Evolutionary conservation across 2,888 invertebrate species (phyloP).

Genomic region (Platycheirus rosarum): DNA sequence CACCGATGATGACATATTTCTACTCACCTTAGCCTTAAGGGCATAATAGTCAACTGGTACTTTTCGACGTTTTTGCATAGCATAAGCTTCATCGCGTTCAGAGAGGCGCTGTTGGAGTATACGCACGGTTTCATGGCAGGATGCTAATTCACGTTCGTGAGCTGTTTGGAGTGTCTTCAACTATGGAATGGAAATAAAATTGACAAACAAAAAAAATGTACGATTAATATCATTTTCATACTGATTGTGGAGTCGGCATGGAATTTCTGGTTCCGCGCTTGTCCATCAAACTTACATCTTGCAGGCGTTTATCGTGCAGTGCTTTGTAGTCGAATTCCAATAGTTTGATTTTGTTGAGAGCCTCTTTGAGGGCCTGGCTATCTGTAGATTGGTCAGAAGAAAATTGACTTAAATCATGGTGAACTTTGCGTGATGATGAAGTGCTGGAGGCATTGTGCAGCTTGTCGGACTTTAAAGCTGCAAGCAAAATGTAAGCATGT

Average conservation of each 20-base stretch:
- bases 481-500: constrained; percentile 42
- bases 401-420: constrained; percentile 81
- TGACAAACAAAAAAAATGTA: constrained; percentile 35
- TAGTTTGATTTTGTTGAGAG: constrained; percentile 86
- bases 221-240: constrained; percentile 41
- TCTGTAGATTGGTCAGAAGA: constrained; percentile 80
- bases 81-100: constrained; percentile 82
- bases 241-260: constrained; percentile 43
- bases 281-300: constrained; percentile 86
- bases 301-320: constrained; percentile 89
- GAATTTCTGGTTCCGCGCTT: constrained; percentile 50
- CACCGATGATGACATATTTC: neutral
- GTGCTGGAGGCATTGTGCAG: constrained; percentile 74
- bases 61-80: constrained; percentile 82
- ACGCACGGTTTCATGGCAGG: constrained; percentile 82
- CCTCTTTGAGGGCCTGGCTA: constrained; percentile 80
- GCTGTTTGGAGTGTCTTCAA: constrained; percentile 89
- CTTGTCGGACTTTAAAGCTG: constrained; percentile 75
- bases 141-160: constrained; percentile 87
- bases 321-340: constrained; percentile 90
- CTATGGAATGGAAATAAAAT: constrained; percentile 80
- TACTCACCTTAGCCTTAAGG: constrained; percentile 82
- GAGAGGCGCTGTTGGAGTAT: constrained; percentile 81
- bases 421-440: constrained; percentile 77
- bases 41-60: constrained; percentile 82